Percentiles rank a stretch among this genome's conserved stretches.
Evolutionary conservation across 2,113 vertebrate genomes (phyloP).

Genomic region (Nycticryphes semicollaris): DNA sequence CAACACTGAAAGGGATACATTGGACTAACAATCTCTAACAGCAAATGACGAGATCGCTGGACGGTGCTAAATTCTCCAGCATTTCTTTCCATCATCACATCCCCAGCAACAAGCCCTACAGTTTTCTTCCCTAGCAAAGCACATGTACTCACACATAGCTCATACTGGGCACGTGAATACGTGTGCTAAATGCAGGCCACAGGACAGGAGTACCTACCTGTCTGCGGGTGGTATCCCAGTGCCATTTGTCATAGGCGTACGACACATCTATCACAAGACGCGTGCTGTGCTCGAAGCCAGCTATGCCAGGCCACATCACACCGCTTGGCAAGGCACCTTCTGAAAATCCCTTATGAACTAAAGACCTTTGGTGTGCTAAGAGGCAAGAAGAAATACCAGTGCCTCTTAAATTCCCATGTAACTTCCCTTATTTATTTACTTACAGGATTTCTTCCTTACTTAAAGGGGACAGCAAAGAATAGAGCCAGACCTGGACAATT

Average conservation of each 20-base stretch:
- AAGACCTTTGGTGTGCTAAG: not conserved
- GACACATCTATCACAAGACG: not conserved
- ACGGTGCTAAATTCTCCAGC: not conserved
- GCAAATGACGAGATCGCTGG: not conserved
- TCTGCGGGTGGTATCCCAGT: not conserved
- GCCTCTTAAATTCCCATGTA: not conserved
- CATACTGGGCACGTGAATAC: fast-evolving
- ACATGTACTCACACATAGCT: fast-evolving
- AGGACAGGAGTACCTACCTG: not conserved
- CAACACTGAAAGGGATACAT: not conserved
- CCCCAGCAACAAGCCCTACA: not conserved
- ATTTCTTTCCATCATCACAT: not conserved
- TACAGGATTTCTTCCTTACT: not conserved
- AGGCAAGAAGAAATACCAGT: not conserved
- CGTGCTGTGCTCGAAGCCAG: not conserved
- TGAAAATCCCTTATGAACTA: not conserved
- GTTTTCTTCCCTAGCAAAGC: not conserved
- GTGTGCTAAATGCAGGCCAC: not conserved
- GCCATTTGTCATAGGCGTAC: not conserved
- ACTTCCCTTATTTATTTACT: not conserved
- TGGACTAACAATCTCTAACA: not conserved
- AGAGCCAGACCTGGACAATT: not conserved
- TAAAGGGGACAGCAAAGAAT: not conserved
- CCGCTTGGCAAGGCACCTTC: not conserved
- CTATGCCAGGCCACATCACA: not conserved